Base-by-base conservation (phyloP, 2,113 vertebrate species). In the Amphiprion ocellaris region DNA sequence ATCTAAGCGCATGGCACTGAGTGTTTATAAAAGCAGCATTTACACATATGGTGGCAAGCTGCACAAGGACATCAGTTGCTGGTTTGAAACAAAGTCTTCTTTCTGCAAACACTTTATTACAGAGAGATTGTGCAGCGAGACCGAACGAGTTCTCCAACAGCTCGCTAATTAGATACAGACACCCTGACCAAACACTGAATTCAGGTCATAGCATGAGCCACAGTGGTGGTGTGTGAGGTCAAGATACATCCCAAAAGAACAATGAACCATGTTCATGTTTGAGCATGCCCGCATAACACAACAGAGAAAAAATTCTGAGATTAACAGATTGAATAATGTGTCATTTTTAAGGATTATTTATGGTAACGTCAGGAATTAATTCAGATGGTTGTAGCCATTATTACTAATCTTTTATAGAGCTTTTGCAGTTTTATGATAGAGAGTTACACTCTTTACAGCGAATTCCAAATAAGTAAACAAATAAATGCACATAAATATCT, bases 1-100 rank as follows among this genome's bases (percentile, higher is more conserved):
- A 73, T 62, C 28, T 26, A 58, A 53, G 68, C 66, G 10, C 55
- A 75, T 78, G 74, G 63, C 69, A 60, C 65, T 58, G 16, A 63
- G 10, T 68, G 74, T 89, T 84, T 84, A 75, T 52, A 26, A 72
- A 80, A 72, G 73, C 24, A 39, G 41, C 47, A 54, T 75, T 82
- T 70, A 60, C 71, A 82, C 87, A 92, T 82, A 82, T 88, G 85
- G 86, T 70, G 68, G 50, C 78, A 84, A 86, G 89, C 75, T 87
- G 65, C 69, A 37, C 33, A 66, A 82, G 78, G 54, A 82, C 72
- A 81, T 69, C 52, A 67, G 78, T 73, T 49, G 69, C 19, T 53
- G 41, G 62, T 81, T 68, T 50, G 14, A 87, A 85, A 86, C 47
- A 61, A 33, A 64, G 63, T 66, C 44, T 79, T 75, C 33, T n/a